Percentiles rank a stretch among this genome's conserved stretches.
Conservation (phyloP, 2,797 vertebrate species). For the Labeo calbasu region DNA sequence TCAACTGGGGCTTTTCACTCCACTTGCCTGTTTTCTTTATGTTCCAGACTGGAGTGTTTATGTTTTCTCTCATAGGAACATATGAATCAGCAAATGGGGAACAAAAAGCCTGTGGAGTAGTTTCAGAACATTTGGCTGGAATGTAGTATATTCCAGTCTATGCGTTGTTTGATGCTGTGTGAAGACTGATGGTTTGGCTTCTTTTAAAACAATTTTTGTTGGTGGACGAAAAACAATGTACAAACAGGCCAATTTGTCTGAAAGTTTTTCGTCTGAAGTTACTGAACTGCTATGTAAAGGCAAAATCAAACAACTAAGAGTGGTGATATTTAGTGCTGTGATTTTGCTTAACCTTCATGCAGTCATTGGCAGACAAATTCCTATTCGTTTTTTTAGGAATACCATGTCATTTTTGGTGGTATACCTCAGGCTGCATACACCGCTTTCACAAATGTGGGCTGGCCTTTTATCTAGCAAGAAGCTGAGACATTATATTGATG, state of each 20-base stretch:
- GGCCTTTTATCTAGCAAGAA: background rate
- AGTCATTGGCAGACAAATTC: background rate
- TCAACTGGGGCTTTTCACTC: background rate
- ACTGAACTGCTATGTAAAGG: background rate
- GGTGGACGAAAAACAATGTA: background rate
- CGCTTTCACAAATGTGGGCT: background rate
- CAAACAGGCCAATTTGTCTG: background rate
- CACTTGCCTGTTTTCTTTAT: background rate
- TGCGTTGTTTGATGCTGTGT: background rate
- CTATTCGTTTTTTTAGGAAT: background rate
- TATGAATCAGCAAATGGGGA: slow-evolving; percentile 7
- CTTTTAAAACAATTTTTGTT: background rate
- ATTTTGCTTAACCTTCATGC: background rate
- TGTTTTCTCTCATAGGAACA: background rate
- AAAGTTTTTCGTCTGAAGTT: background rate
- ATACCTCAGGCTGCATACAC: background rate
- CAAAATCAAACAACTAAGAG: background rate
- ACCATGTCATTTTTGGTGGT: background rate
- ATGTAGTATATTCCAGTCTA: background rate
- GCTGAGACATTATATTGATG: slow-evolving; percentile 38
- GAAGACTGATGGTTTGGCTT: slow-evolving; percentile 6
- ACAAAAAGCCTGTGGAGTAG: background rate
- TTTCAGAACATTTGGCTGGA: slow-evolving; percentile 8
- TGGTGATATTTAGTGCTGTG: background rate
- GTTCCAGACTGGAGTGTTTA: background rate